Evolutionary conservation across 1,140 invertebrate species (phyloP), one percentile per base, ranked within the genome.

Genomic region (Drosophila punjabiensis): DNA sequence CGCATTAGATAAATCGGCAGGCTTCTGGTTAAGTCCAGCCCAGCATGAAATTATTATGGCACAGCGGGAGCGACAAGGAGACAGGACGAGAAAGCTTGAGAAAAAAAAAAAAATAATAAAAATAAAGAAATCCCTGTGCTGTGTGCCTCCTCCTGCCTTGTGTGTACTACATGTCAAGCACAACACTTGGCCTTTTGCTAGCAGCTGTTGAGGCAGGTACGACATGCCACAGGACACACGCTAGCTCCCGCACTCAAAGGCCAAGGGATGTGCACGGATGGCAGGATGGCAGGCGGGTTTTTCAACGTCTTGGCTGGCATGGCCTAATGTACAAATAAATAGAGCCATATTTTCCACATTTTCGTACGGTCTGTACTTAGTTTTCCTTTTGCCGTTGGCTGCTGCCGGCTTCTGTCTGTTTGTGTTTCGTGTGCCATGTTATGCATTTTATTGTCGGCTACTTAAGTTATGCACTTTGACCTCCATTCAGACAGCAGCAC

Each of bases 371-470:
- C 65, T 61, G 66, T 79, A 61, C 77, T 79, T 73, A 56, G 50
- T 74, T 79, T 73, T 73, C 64, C 67, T 67, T 67, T 67, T 53
- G 53, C 56, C 43, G 41, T 30, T 39, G 35, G 39, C 39, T 56
- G 53, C 55, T 48, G 50, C 55, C 41, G 32, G 24, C 37, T 45
- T 39, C 55, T 79, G 76, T 76, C 56, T 78, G 65, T 64, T 43
- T 64, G 66, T 79, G 69, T 65, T 50, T 68, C 59, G 63, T 75
- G 48, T 50, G 70, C 60, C 79, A 78, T 90, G 82, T 82, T 90
- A 91, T 90, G 86, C 86, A 90, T 90, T 90, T 90, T 90, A 90
- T 90, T 90, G 86, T 85, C 86, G 86, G 86, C 86, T 90, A 89
- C 86, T 89, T 89, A 90, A 89, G 86, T 90, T 86, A 89, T 89